A percentile compares a stretch with the other conserved stretches of the same genome.
phyloP scores from a whole-genome alignment of 2,797 vertebrate genomes.

The Poeciliopsis paucimaculata region DNA sequence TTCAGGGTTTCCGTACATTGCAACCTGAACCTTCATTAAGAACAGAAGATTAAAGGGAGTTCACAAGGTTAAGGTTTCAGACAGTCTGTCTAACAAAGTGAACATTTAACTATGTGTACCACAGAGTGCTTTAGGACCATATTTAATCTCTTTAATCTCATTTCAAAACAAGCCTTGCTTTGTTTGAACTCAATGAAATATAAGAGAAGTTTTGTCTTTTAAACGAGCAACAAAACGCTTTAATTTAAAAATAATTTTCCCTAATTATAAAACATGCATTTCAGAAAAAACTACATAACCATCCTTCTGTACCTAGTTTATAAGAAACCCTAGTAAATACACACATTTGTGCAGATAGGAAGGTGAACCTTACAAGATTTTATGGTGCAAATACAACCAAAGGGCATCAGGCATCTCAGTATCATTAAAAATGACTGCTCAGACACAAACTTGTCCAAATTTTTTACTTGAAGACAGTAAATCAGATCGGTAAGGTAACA shows the following conservation, averaged over 20 bases:
- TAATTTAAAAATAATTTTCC: not conserved
- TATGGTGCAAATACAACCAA: slow-evolving; percentile 55
- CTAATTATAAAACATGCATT: not conserved
- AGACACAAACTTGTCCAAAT: slow-evolving; percentile 30
- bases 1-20: not conserved
- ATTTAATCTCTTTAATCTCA: not conserved
- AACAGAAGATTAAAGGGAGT: slow-evolving; percentile 5
- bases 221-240: not conserved
- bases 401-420: slow-evolving; percentile 48
- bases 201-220: slow-evolving; percentile 2
- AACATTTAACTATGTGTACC: not conserved
- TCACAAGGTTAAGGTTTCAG: slow-evolving; percentile 7
- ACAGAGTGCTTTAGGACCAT: not conserved
- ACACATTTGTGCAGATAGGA: slow-evolving; percentile 31
- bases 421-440: slow-evolving; percentile 31
- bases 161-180: slow-evolving; percentile 5
- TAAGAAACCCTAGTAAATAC: slow-evolving; percentile 31
- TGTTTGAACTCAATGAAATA: not conserved
- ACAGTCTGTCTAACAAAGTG: slow-evolving; percentile 4
- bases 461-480: slow-evolving; percentile 28
- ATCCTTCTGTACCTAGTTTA: slow-evolving; percentile 8
- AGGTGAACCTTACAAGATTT: slow-evolving; percentile 35
- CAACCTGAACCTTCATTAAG: not conserved
- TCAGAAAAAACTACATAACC: slow-evolving; percentile 13
- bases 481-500: not conserved